Percentiles rank a stretch among this genome's conserved stretches.
These are phyloP conservation scores for Orbicella faveolata DNA, from an alignment of 64 coral and sea anemone species.

Conservation along the genomic window DNA sequence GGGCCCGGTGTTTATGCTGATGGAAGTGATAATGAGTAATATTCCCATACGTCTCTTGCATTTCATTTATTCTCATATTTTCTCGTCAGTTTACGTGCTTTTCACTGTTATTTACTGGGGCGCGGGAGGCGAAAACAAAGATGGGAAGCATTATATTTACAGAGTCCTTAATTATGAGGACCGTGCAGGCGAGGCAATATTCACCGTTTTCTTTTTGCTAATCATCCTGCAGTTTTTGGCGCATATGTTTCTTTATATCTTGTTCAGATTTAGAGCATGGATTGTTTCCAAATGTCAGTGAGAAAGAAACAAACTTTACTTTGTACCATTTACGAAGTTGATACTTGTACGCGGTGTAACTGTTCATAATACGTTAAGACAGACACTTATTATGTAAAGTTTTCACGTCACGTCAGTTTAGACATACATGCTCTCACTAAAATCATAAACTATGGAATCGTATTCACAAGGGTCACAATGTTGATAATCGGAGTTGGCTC, in stretches of 20 bases:
- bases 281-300: slow-evolving; percentile 21
- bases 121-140: slow-evolving; percentile 29
- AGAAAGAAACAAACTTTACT: not conserved
- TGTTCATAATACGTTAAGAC: too few species aligned
- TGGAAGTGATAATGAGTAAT: slow-evolving; percentile 66
- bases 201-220: slow-evolving; percentile 38
- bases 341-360: not conserved
- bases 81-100: slow-evolving; percentile 58
- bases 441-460: too few species aligned
- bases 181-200: not conserved
- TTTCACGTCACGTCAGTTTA: too few species aligned
- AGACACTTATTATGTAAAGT: too few species aligned
- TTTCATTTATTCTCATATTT: slow-evolving; percentile 54
- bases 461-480: too few species aligned
- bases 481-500: too few species aligned
- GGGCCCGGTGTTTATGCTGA: slow-evolving; percentile 50
- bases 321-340: not conserved
- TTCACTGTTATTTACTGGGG: slow-evolving; percentile 79
- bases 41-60: slow-evolving; percentile 69
- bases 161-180: slow-evolving; percentile 50
- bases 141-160: slow-evolving; percentile 64
- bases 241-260: slow-evolving; percentile 16
- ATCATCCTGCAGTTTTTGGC: slow-evolving; percentile 27
- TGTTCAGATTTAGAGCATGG: slow-evolving; percentile 43
- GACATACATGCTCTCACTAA: too few species aligned